A percentile compares a stretch with the other conserved stretches of the same genome.
Conservation (phyloP, 1,140 invertebrate species). For the Sipha flava region DNA sequence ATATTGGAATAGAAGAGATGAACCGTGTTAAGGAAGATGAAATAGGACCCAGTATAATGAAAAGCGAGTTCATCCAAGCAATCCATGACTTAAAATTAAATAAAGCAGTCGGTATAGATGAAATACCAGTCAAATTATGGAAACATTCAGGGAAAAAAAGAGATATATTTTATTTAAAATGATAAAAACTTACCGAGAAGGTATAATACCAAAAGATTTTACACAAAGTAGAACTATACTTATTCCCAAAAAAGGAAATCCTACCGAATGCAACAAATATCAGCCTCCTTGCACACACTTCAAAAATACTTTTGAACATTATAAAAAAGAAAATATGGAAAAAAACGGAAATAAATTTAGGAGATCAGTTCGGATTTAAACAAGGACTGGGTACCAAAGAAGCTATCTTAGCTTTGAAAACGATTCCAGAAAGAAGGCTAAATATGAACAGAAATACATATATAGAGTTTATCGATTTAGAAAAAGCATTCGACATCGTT, state of each 20-base stretch:
- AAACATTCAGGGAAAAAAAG: background rate
- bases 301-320: conserved; percentile 25
- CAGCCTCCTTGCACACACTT: background rate
- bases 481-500: conserved; percentile 21
- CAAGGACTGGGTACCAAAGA: background rate
- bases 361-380: conserved; percentile 19
- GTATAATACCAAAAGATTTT: no score
- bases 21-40: background rate
- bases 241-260: no score
- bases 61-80: background rate
- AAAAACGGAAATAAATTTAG: conserved; percentile 2
- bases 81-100: background rate
- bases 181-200: no score
- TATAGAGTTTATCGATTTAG: background rate
- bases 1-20: background rate
- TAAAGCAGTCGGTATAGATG: background rate
- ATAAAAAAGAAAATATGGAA: background rate
- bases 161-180: no score
- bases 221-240: no score
- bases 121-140: background rate
- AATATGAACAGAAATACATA: background rate
- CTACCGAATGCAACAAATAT: conserved; percentile 6
- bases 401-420: background rate
- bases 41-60: background rate
- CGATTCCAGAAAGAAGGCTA: conserved; percentile 6